A percentile compares a stretch with the other conserved stretches of the same genome.
Conservation (phyloP, 2,113 vertebrate genomes). For the Semicossyphus pulcher region DNA sequence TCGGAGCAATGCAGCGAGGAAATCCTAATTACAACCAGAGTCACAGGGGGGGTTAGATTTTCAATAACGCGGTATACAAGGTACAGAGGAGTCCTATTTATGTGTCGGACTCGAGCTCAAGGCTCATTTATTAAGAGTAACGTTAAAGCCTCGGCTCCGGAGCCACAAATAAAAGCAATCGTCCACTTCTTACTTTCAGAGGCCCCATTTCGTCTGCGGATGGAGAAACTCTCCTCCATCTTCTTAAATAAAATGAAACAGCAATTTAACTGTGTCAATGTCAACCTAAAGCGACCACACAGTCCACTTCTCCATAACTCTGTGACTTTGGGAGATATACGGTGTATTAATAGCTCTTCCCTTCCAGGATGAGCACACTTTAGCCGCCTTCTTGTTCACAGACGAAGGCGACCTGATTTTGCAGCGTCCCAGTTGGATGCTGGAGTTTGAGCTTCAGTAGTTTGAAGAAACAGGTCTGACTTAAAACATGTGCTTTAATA, state of each 20-base stretch:
- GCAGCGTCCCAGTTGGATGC: slow-evolving; percentile 77
- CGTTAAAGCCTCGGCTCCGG: slow-evolving; percentile 17
- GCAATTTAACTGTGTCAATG: slow-evolving; percentile 81
- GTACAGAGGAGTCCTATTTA: slow-evolving; percentile 29
- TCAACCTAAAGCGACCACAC: slow-evolving; percentile 70
- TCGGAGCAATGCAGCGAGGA: slow-evolving; percentile 13
- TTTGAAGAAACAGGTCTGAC: slow-evolving; percentile 7
- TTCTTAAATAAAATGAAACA: slow-evolving; percentile 66
- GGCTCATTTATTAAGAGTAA: slow-evolving; percentile 21
- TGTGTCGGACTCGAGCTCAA: background rate
- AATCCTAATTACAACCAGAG: slow-evolving; percentile 56
- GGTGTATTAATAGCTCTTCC: slow-evolving; percentile 83
- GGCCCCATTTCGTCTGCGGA: background rate
- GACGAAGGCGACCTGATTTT: slow-evolving; percentile 84
- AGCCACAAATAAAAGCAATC: slow-evolving; percentile 34
- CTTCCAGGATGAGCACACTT: slow-evolving; percentile 80
- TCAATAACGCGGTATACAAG: slow-evolving; percentile 22
- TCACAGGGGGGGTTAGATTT: slow-evolving; percentile 25
- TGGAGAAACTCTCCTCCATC: background rate
- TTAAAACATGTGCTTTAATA: slow-evolving; percentile 7
- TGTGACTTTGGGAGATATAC: slow-evolving; percentile 81
- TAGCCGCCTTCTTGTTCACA: slow-evolving; percentile 71
- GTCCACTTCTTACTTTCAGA: slow-evolving; percentile 9
- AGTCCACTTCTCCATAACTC: slow-evolving; percentile 69
- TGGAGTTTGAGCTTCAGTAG: slow-evolving; percentile 30